These are phyloP conservation scores for Linyphia triangularis DNA, from an alignment of 2,888 invertebrate genomes.

Conservation along the genomic window DNA sequence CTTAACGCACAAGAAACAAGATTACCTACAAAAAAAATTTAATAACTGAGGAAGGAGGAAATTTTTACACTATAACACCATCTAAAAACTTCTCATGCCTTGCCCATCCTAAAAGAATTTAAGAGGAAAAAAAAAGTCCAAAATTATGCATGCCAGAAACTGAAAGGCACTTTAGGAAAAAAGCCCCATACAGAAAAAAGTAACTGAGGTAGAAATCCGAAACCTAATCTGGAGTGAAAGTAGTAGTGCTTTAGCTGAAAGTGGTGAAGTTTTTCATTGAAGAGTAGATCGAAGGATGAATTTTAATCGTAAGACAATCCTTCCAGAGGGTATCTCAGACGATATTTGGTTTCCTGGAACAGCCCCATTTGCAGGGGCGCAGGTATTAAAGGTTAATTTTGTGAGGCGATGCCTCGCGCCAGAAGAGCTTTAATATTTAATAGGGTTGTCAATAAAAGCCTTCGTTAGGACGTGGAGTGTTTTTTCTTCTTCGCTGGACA, in stretches of 20 bases:
- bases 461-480: background rate
- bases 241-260: conserved; percentile 25
- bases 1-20: conserved; percentile 61
- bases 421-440: conserved; percentile 53
- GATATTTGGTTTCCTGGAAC: conserved; percentile 23
- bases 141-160: conserved; percentile 48
- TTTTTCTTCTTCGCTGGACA: background rate
- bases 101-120: conserved; percentile 2
- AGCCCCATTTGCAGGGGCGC: conserved; percentile 23
- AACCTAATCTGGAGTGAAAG: conserved; percentile 64
- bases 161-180: conserved; percentile 33
- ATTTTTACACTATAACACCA: background rate
- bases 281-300: conserved; percentile 50
- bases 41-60: conserved; percentile 19
- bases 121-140: conserved; percentile 10
- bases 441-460: conserved; percentile 25
- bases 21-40: conserved; percentile 48
- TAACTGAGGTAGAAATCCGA: conserved; percentile 55
- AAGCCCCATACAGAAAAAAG: conserved; percentile 3
- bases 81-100: conserved; percentile 11
- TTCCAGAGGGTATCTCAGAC: conserved; percentile 24
- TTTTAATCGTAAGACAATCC: conserved; percentile 73
- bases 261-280: conserved; percentile 24
- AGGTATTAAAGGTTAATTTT: conserved; percentile 64
- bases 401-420: background rate